These are phyloP conservation scores for Archivesica marissinica DNA, from an alignment of 1,140 invertebrate genomes.

Conservation along the genomic window DNA sequence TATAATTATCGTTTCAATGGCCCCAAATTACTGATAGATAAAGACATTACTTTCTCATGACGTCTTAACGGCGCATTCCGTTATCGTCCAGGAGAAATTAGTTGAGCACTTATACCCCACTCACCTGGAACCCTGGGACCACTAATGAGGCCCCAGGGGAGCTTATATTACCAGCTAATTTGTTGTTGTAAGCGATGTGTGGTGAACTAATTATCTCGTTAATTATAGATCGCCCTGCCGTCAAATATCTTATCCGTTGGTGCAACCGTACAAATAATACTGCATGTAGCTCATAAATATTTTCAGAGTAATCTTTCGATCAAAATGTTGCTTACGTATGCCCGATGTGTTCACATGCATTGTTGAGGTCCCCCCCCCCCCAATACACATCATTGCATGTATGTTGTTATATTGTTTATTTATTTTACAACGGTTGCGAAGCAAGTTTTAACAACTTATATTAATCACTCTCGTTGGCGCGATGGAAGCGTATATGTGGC, in stretches of 20 bases:
- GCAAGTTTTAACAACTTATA: too few relatives aligned
- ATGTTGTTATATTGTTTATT: not conserved
- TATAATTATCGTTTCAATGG: not conserved
- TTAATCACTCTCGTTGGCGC: too few relatives aligned
- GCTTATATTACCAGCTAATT: conserved; percentile 32
- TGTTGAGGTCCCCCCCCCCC: not conserved
- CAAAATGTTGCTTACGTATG: not conserved
- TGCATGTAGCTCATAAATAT: not conserved
- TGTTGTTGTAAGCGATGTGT: conserved; percentile 50
- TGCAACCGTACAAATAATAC: not conserved
- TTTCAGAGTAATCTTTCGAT: not conserved
- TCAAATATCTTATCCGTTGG: not conserved
- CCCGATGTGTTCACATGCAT: not conserved
- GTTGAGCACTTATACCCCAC: conserved; percentile 10
- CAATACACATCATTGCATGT: not conserved
- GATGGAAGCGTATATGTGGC: too few relatives aligned
- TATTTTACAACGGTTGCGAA: too few relatives aligned
- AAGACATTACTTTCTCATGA: not conserved
- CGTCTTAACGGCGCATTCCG: not conserved
- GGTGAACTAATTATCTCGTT: conserved; percentile 57
- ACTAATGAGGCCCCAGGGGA: conserved; percentile 38
- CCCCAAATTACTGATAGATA: not conserved
- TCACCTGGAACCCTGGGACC: conserved; percentile 20
- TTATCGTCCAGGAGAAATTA: not conserved
- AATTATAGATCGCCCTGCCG: conserved; percentile 27